Evolutionary conservation across 2,797 vertebrate species (phyloP), one percentile per base, ranked within the genome.

Genomic region (Cynodonichthys magdalenae): DNA sequence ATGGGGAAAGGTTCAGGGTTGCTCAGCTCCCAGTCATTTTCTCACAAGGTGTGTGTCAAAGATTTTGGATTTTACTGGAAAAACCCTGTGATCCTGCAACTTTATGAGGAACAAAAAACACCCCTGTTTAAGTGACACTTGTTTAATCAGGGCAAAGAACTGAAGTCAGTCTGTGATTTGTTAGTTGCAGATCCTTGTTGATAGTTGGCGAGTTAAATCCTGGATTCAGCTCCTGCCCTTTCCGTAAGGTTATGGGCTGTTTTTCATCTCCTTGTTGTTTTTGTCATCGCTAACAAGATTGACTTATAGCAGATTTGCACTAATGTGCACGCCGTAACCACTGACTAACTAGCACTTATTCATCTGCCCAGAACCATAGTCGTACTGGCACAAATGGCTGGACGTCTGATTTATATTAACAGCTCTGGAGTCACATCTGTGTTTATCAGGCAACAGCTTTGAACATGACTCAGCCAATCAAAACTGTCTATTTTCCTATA

Each of bases 251-350:
- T 83, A 79, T 65, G 71, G 69, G 41, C 80, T 82, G 77, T 80
- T 85, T 84, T 85, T 81, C 79, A 75, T 82, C 75, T 79, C 77
- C 80, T 72, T 51, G 67, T 78, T 88, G 83, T 88, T 84, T 85
- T 81, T 80, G 74, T 83, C 75, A 74, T 68, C 69, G 17, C 75
- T 84, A 88, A 88, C 81, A 82, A 84, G 85, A 84, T 80, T 86
- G 85, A 87, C 85, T 90, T 87, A 83, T 56, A 74, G 85, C 77
- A 81, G 81, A 85, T 86, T 89, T 87, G 74, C 79, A 73, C 85
- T 80, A 76, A 75, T 69, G 75, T 77, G 77, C 74, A 53, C 63
- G 79, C 77, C 47, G 57, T 63, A 83, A 80, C 69, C 60, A 60
- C 73, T 50, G 54, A 71, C 75, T 80, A 79, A 83, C 81, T 82